Evolutionary conservation across 2,888 invertebrate species (phyloP).

Genomic region (Mimachlamys varia): DNA sequence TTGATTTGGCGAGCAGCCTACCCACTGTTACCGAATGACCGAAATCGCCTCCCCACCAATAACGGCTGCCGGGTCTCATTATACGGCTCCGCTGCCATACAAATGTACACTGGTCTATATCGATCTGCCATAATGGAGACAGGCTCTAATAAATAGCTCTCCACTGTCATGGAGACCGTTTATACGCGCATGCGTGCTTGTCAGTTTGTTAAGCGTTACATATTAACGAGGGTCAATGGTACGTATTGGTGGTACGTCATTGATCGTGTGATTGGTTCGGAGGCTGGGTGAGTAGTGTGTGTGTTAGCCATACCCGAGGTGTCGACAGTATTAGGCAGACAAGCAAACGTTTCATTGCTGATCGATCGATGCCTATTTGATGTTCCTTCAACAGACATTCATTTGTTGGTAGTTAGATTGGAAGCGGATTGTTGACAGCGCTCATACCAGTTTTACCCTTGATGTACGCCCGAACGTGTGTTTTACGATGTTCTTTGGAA

Average conservation of each 20-base stretch:
- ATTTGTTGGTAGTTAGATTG: background rate
- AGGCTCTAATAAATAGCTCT: background rate
- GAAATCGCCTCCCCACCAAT: background rate
- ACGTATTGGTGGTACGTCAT: background rate
- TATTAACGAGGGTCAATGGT: background rate
- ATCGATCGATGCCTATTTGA: background rate
- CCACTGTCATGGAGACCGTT: slow-evolving; percentile 43
- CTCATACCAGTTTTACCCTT: background rate
- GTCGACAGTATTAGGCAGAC: background rate
- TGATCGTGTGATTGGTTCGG: background rate
- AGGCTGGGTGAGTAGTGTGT: background rate
- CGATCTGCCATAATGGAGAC: slow-evolving; percentile 31
- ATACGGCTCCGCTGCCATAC: background rate
- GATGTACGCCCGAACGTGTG: background rate
- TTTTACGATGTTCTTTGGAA: background rate
- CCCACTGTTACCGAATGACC: background rate
- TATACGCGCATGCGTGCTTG: slow-evolving; percentile 39
- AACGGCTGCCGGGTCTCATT: background rate
- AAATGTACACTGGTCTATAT: slow-evolving; percentile 15
- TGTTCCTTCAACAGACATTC: slow-evolving; percentile 22
- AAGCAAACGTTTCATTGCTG: background rate
- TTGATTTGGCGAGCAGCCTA: no score
- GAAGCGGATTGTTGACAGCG: background rate
- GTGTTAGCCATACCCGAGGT: background rate
- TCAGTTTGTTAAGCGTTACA: slow-evolving; percentile 28